Evolutionary conservation across 2,888 invertebrate genomes (phyloP).

Genomic region (Drosophila setosimentum): DNA sequence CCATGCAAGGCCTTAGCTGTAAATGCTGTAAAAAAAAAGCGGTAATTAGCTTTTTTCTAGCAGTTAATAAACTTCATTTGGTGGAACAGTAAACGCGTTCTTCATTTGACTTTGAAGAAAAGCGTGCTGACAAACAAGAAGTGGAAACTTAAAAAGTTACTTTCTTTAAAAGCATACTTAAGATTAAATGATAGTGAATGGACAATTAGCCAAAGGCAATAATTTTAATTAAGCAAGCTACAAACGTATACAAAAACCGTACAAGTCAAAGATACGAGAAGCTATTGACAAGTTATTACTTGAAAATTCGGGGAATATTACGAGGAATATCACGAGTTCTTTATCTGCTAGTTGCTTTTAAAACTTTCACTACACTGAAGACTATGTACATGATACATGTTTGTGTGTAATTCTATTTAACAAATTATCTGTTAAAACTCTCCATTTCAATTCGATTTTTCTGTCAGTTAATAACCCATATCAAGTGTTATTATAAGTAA

Average conservation of each 20-base stretch:
- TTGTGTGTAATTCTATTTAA: neutral
- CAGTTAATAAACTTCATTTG: neutral
- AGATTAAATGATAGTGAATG: neutral
- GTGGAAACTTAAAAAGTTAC: neutral
- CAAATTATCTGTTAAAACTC: neutral
- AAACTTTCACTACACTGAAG: neutral
- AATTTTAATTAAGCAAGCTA: neutral
- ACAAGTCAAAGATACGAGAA: neutral
- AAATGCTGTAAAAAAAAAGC: neutral
- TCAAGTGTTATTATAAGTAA: slow-evolving; percentile 7
- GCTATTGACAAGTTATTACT: neutral
- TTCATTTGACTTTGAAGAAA: neutral
- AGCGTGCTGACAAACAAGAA: neutral
- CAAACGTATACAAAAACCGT: neutral
- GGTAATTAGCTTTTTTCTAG: neutral
- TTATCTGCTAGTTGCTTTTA: neutral
- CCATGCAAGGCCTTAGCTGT: too few species aligned
- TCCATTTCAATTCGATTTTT: neutral
- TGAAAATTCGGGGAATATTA: neutral
- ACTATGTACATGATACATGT: too few species aligned
- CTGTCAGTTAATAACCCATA: neutral
- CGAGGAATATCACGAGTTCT: neutral
- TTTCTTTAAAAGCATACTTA: neutral
- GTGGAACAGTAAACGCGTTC: neutral
- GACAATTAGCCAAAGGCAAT: neutral